Base-by-base conservation (phyloP, 2,888 invertebrate genomes). In the Trissoscelio sp. region DNA sequence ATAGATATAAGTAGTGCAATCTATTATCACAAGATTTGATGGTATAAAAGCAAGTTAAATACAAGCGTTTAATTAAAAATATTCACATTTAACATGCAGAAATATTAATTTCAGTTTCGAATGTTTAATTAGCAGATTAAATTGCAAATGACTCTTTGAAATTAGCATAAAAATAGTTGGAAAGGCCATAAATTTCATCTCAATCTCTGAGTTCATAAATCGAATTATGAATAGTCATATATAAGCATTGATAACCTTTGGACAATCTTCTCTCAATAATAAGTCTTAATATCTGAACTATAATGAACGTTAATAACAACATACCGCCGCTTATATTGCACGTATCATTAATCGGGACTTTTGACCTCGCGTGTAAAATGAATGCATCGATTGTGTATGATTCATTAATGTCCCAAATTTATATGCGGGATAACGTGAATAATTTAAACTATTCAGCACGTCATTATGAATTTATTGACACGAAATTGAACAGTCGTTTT, bases 341-440 rank as follows among this genome's bases (percentile, higher is more conserved):
- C 57, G 66, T 72, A 81, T 81, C 80, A 72, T 81, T 70, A 75
- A 75, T 64, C 44, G 55, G 1, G 66, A 81, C 75, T 72, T 57
- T 75, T 75, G 51, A 81, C 72, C 80, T 44, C 22, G 37, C 46
- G 24, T 42, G 42, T 31, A 58, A 58, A 75, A 75, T 67, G 72
- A 69, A 60, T 64, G 75, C 81, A 77, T 81, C 66, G 58, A 81
- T 77, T 81, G 60, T 77, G 31, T 39, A 31, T 42, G 66, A 72
- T 66, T 77, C 64, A 72, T 81, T 66, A 77, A 73, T 62, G 72
- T 58, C 24, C 53, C 31, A 67, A 81, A 72, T 77, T 66, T 72
- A 60, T 60, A 60, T 55, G 51, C 67, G 39, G 58, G 46, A 46
- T 37, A 70, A 64, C 14, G 58, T 51, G 66, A 79, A 57, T 79